Conservation (phyloP, 2,113 vertebrate genomes). For the Laterallus jamaicensis region DNA sequence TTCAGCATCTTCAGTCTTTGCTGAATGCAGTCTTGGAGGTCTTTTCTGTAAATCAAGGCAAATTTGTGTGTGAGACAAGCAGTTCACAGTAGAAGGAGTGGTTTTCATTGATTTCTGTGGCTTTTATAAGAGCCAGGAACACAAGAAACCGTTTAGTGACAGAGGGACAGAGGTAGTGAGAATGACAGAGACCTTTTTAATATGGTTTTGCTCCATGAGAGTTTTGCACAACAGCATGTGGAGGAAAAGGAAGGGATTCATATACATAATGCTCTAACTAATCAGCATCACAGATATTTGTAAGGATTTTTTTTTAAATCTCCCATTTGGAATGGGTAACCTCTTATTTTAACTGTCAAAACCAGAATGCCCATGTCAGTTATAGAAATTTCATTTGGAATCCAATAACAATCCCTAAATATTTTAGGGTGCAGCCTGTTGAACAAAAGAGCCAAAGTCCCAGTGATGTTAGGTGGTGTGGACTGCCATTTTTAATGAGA, state of each 20-base stretch:
- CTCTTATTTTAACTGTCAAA: background rate
- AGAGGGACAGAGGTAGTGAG: background rate
- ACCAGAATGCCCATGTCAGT: background rate
- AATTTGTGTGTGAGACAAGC: background rate
- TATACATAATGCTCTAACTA: background rate
- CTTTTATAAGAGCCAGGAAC: background rate
- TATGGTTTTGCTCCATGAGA: background rate
- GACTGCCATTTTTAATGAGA: constrained; percentile 37
- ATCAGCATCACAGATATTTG: background rate
- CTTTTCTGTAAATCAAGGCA: background rate
- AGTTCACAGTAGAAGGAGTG: background rate
- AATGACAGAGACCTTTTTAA: background rate
- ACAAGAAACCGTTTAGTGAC: background rate
- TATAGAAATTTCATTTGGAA: background rate
- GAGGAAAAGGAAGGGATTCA: background rate
- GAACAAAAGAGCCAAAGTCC: background rate
- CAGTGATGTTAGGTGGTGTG: background rate
- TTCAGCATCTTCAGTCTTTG: background rate
- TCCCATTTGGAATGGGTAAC: background rate
- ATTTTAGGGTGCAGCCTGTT: background rate
- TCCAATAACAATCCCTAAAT: background rate
- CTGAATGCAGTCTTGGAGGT: background rate
- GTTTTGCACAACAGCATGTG: background rate
- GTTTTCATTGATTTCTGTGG: background rate
- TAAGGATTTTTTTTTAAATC: background rate